Conservation (phyloP, 2,797 vertebrate genomes). For the Coilia nasus region DNA sequence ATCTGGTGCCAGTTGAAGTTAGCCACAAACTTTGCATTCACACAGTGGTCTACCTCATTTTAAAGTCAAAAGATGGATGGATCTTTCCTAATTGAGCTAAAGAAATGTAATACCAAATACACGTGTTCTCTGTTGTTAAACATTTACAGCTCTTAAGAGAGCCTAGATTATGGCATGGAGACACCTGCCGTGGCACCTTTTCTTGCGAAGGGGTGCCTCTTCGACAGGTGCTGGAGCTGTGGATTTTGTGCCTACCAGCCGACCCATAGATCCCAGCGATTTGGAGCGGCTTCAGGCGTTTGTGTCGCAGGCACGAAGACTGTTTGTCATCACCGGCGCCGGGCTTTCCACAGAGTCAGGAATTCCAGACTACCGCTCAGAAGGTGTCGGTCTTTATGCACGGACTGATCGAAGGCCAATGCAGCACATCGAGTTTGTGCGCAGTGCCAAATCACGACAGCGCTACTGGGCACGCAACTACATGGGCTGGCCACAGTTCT, state of each 20-base stretch:
- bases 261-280: conserved; percentile 68
- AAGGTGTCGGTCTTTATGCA: conserved; percentile 89
- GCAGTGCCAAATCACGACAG: conserved; percentile 82
- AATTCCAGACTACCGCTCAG: conserved; percentile 95
- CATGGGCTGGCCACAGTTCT: conserved; percentile 93
- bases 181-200: neutral
- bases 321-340: conserved; percentile 90
- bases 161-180: conserved; percentile 16
- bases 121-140: no score
- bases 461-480: conserved; percentile 97
- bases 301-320: conserved; percentile 73
- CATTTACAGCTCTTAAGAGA: neutral
- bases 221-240: conserved; percentile 50
- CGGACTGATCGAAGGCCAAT: conserved; percentile 88
- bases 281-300: conserved; percentile 85
- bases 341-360: conserved; percentile 96
- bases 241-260: conserved; percentile 84
- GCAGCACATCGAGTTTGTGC: conserved; percentile 86
- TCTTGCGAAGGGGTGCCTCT: conserved; percentile 30
- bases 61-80: no score
- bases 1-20: neutral
- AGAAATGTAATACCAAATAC: no score
- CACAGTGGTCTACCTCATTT: neutral
- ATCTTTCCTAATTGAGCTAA: no score
- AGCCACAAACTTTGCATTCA: neutral